Percentiles rank a stretch among this genome's conserved stretches.
phyloP scores from a whole-genome alignment of 1,140 invertebrate genomes.

The Drosophila ironensis region DNA sequence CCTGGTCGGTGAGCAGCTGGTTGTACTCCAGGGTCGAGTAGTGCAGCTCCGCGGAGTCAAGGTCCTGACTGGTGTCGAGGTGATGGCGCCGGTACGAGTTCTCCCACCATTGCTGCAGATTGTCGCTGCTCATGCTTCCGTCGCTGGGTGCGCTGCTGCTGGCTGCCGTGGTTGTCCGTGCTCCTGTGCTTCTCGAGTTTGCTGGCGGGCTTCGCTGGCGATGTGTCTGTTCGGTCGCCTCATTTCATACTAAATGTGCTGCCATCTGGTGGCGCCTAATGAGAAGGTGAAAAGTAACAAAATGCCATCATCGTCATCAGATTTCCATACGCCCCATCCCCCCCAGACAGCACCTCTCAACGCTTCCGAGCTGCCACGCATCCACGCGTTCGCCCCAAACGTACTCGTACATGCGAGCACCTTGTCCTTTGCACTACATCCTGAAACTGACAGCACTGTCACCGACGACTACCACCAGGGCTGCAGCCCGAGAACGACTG shows the following conservation, averaged over 20 bases:
- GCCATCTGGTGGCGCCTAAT: constrained; percentile 18
- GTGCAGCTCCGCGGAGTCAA: constrained; percentile 40
- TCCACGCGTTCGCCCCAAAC: not conserved
- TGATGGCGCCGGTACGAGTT: constrained; percentile 65
- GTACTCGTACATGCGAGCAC: not conserved
- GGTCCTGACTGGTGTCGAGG: constrained; percentile 11
- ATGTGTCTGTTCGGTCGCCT: constrained; percentile 64
- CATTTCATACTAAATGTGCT: constrained; percentile 74
- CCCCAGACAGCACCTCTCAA: constrained; percentile 3
- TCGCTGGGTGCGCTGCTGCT: constrained; percentile 13
- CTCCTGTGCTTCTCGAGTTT: not conserved
- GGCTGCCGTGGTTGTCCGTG: constrained; percentile 15
- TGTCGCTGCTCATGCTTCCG: constrained; percentile 67
- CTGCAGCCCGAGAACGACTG: constrained; percentile 39
- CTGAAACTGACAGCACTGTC: not conserved
- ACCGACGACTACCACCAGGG: constrained; percentile 68
- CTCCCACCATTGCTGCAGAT: constrained; percentile 79
- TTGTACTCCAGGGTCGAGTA: constrained; percentile 49
- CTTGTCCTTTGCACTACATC: not conserved
- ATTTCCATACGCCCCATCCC: constrained; percentile 31
- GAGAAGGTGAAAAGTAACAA: constrained; percentile 56
- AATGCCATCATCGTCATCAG: constrained; percentile 74
- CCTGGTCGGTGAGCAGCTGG: constrained; percentile 6
- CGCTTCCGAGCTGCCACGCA: constrained; percentile 2
- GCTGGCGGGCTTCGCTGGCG: constrained; percentile 43